A percentile compares a stretch with the other conserved stretches of the same genome.
phyloP scores from a whole-genome alignment of 1,140 invertebrate genomes.

The Heliconius hermathena region DNA sequence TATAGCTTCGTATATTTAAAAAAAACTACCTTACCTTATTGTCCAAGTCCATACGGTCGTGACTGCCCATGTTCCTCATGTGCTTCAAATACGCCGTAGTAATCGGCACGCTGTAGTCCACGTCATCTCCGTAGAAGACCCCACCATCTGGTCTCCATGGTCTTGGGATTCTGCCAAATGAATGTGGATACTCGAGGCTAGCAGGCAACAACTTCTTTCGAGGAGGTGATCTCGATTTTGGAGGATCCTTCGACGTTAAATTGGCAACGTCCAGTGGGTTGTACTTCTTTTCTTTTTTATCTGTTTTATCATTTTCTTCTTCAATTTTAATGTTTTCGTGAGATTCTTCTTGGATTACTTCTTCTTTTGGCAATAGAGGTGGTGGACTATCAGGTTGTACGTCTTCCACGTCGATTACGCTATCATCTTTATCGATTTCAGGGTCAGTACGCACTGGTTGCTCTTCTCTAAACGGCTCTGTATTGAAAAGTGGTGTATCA shows the following conservation, averaged over 20 bases:
- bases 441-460: constrained; percentile 68
- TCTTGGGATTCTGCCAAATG: constrained; percentile 64
- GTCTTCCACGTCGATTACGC: constrained; percentile 74
- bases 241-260: constrained; percentile 85
- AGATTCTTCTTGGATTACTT: constrained; percentile 53
- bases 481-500: constrained; percentile 54
- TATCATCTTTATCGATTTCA: constrained; percentile 77
- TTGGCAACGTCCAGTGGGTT: constrained; percentile 87
- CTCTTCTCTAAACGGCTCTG: constrained; percentile 70
- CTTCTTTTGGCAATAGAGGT: constrained; percentile 45
- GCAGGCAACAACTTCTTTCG: constrained; percentile 70
- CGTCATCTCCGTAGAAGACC: constrained; percentile 77
- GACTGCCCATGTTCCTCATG: constrained; percentile 85
- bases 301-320: constrained; percentile 65
- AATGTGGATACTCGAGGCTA: constrained; percentile 54
- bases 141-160: constrained; percentile 80
- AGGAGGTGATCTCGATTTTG: constrained; percentile 76
- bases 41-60: constrained; percentile 84
- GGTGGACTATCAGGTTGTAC: constrained; percentile 65
- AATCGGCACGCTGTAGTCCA: constrained; percentile 92
- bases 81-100: constrained; percentile 93
- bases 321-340: constrained; percentile 56
- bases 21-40: constrained; percentile 74
- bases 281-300: constrained; percentile 81
- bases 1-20: not conserved